Base-by-base conservation (phyloP, 2,797 vertebrate genomes). In the Eulemur albifrons region DNA sequence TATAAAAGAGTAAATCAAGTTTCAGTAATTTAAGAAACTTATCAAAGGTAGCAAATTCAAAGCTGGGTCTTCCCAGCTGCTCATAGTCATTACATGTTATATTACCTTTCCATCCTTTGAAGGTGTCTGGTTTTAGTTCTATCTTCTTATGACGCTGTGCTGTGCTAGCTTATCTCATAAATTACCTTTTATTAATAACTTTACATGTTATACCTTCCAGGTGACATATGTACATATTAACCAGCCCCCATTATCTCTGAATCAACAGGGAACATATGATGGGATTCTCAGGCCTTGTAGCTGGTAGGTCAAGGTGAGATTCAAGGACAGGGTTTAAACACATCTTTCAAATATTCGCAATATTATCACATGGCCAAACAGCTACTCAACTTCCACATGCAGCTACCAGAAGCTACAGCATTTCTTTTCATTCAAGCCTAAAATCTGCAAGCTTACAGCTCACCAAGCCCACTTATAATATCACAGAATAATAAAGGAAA, bases 1-100 rank as follows among this genome's bases (percentile, higher is more conserved):
- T 87, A 89, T 40, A 82, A 91, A 88, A 63, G 57, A 96, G 40
- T 17, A 69, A 45, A 48, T 69, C 89, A 90, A 93, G 54, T 35
- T 20, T 87, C 48, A 18, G 21, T 38, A 91, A 15, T 69, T 82
- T 38, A 77, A 50, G 23, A 43, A 83, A 91, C 43, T 87, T 67
- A 67, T 21, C 13, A 87, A 57, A 81, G 12, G 27, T 13, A 40
- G 25, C 43, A 30, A 81, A 94, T 85, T 77, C 15, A 80, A 92
- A 50, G 48, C 17, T 4, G 30, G 20, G 4, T 69, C 48, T 88
- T 38, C 15, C 54, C 17, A 30, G 15, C 10, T 72, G 69, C 76
- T 59, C 25, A 30, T n/a, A 57, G 63, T 20, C 7, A 20, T 70
- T 65, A 35, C 1, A 89, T 4, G 14, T 30, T 48, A 14, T 4